Conservation (phyloP, 2,113 vertebrate genomes). For the Chamaetylas fuelleborni region DNA sequence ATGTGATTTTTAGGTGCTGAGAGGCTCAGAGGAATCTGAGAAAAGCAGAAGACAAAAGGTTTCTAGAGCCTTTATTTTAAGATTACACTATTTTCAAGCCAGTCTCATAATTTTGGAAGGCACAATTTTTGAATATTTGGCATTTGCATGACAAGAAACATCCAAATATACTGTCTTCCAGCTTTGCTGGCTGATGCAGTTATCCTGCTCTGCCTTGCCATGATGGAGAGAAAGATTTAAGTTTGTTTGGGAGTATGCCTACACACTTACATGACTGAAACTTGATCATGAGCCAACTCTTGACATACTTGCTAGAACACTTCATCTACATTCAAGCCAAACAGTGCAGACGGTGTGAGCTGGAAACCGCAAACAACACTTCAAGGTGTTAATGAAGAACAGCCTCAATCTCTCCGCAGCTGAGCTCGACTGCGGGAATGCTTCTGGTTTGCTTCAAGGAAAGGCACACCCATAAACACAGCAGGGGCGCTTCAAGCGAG, state of each 20-base stretch:
- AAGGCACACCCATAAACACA: neutral
- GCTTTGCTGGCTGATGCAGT: neutral
- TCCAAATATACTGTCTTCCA: neutral
- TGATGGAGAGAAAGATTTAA: neutral
- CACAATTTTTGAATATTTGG: neutral
- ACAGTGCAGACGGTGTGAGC: neutral
- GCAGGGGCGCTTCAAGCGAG: neutral
- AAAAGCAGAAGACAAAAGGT: neutral
- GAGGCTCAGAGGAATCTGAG: neutral
- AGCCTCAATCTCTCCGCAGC: neutral
- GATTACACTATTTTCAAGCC: neutral
- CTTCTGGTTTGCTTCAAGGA: conserved; percentile 1
- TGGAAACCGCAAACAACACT: neutral
- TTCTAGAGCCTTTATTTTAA: neutral
- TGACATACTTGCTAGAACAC: neutral
- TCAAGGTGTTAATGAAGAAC: conserved; percentile 9
- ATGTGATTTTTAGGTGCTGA: neutral
- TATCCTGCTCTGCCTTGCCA: neutral
- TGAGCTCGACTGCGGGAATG: neutral
- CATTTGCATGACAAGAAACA: neutral
- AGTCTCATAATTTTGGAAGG: neutral
- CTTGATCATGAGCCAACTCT: neutral
- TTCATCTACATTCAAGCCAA: neutral
- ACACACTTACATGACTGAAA: neutral
- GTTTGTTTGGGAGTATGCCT: neutral